Percentiles rank a stretch among this genome's conserved stretches.
phyloP scores from a whole-genome alignment of 2,888 invertebrate species.

The Frankliniella fusca region DNA sequence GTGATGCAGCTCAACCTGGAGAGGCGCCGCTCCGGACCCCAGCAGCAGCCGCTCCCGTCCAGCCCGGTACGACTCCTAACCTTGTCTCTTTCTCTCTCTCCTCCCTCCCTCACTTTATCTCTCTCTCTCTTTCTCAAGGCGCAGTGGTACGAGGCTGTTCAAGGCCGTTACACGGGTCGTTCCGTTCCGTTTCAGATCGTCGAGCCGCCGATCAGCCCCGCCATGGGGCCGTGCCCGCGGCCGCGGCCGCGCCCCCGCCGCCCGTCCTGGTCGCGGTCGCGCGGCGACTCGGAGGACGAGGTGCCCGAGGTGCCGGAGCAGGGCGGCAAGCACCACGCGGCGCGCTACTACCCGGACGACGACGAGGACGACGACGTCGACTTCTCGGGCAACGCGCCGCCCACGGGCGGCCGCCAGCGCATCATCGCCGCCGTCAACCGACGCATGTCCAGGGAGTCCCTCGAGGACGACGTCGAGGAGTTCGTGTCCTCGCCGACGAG shows the following conservation, averaged over 20 bases:
- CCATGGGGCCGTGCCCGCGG: slow-evolving; percentile 31
- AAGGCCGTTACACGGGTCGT: no score
- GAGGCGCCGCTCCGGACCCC: slow-evolving; percentile 31
- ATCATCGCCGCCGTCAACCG: slow-evolving; percentile 11
- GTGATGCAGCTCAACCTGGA: slow-evolving; percentile 43
- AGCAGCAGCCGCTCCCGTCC: neutral
- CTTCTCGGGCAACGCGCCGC: slow-evolving; percentile 19
- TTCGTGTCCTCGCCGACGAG: neutral
- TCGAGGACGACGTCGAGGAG: slow-evolving; percentile 31
- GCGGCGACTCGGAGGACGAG: slow-evolving; percentile 33
- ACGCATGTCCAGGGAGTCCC: slow-evolving; percentile 9
- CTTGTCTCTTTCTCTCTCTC: no score
- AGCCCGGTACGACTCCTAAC: no score
- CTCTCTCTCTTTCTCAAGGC: no score
- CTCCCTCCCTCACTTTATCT: no score
- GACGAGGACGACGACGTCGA: slow-evolving; percentile 33
- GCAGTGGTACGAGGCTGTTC: no score
- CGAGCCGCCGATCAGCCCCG: slow-evolving; percentile 35
- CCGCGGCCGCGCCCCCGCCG: slow-evolving; percentile 19
- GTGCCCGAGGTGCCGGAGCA: slow-evolving; percentile 34
- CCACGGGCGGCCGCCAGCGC: neutral
- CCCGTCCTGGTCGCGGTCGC: slow-evolving; percentile 33
- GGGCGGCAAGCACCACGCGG: slow-evolving; percentile 37
- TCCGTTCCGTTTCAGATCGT: neutral
- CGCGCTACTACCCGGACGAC: slow-evolving; percentile 31